Evolutionary conservation across 2,113 vertebrate genomes (phyloP), one percentile per base, ranked within the genome.

Genomic region (Ciconia maguari): DNA sequence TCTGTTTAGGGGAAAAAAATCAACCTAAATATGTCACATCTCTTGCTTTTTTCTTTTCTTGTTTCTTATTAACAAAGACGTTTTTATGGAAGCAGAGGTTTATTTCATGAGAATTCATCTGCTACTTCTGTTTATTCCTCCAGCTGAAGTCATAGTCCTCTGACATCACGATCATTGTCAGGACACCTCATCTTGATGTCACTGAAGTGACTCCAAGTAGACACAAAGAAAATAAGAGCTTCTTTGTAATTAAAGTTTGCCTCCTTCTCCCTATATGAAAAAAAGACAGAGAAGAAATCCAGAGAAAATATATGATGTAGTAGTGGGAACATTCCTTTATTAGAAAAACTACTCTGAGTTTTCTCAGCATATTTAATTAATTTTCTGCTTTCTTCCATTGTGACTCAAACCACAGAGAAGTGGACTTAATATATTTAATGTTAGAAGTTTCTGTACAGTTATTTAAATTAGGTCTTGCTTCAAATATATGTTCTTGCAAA

Each of bases 11-110:
- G n/a, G 26, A 83, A 84, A 91, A n/a, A 92, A 90, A 68, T 83
- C 79, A 95, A 62, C 90, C 88, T 90, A 86, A 91, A 95, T 95
- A 86, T 94, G 94, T 89, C 93, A 90, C 30, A 68, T 91, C 51
- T 94, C 76, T 48, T 52, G 10, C 7, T 83, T 90, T 86, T 94
- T 94, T 83, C 44, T 91, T 75, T 76, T 78, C 24, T 78, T 87
- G 16, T 70, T 88, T 93, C 60, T 93, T 94, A 83, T 81, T 89
- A 90, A 62, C 17, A 69, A 93, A 86, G n/a, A 44, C 24, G 8
- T 46, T 85, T 82, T 86, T 87, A 90, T 72, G 34, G 74, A 94
- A 94, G 19, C 54, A 62, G 42, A 66, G 16, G 7, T 25, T 60
- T 92, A 72, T 86, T 95, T 91, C 71, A 49, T 81, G 89, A 78